Conservation (phyloP, 2,888 invertebrate genomes). For the Electrophaes corylata region DNA sequence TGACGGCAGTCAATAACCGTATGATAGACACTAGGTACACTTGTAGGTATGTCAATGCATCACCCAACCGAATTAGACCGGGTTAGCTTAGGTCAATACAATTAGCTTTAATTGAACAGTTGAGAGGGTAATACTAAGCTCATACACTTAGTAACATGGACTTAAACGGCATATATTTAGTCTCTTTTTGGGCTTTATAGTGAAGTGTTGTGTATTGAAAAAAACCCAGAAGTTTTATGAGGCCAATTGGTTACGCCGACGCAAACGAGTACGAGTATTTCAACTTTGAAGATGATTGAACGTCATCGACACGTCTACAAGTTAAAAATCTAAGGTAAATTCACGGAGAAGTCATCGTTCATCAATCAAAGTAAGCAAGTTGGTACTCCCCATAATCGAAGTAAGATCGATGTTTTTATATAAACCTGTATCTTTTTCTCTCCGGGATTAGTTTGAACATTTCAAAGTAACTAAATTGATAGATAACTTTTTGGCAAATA, state of each 20-base stretch:
- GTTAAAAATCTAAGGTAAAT: background rate
- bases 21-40: background rate
- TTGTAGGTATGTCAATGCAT: slow-evolving; percentile 51
- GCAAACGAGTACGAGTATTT: background rate
- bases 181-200: slow-evolving; percentile 32
- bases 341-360: slow-evolving; percentile 35
- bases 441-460: slow-evolving; percentile 2
- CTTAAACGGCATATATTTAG: slow-evolving; percentile 37
- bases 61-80: slow-evolving; percentile 73
- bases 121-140: slow-evolving; percentile 64
- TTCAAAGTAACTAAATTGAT: slow-evolving; percentile 5
- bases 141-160: slow-evolving; percentile 24
- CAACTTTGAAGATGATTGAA: slow-evolving; percentile 6
- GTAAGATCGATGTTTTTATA: slow-evolving; percentile 28
- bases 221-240: background rate
- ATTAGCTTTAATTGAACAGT: slow-evolving; percentile 74
- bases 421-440: background rate
- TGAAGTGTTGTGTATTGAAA: slow-evolving; percentile 37
- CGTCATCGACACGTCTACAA: background rate
- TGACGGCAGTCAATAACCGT: too few species aligned
- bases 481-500: background rate
- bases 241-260: background rate
- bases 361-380: slow-evolving; percentile 58
- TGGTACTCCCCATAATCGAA: slow-evolving; percentile 44
- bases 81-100: slow-evolving; percentile 82